These are phyloP conservation scores for Epinotia bilunana DNA, from an alignment of 2,888 invertebrate species.

Conservation along the genomic window DNA sequence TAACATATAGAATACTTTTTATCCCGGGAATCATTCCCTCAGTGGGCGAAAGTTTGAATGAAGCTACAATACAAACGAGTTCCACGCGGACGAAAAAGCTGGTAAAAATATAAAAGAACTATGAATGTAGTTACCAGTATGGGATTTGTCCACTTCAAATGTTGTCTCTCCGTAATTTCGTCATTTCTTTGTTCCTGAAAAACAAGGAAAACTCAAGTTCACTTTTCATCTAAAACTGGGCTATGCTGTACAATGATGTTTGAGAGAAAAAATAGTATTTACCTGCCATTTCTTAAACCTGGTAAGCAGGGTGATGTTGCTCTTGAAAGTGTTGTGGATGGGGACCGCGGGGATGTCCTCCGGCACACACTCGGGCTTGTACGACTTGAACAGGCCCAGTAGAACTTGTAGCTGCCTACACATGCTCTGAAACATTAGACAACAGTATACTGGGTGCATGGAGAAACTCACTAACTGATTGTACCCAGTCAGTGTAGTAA, in stretches of 20 bases:
- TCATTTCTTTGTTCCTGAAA: constrained; percentile 65
- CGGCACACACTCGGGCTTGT: constrained; percentile 79
- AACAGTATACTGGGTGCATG: neutral
- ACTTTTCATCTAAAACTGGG: neutral
- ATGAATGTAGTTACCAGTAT: constrained; percentile 63
- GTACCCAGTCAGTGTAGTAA: too few species aligned
- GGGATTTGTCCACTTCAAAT: constrained; percentile 69
- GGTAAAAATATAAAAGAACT: neutral
- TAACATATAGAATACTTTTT: too few species aligned
- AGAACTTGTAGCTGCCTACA: constrained; percentile 72
- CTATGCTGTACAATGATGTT: neutral
- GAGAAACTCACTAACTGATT: too few species aligned
- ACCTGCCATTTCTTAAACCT: constrained; percentile 74
- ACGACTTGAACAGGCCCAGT: constrained; percentile 77
- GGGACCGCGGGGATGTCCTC: constrained; percentile 76
- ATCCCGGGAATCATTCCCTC: too few species aligned
- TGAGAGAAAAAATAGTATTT: constrained; percentile 7
- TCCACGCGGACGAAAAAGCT: too few species aligned
- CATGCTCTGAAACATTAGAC: constrained; percentile 61
- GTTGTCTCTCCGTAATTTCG: constrained; percentile 55
- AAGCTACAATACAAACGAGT: too few species aligned
- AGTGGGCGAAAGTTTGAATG: too few species aligned
- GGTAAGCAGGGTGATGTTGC: constrained; percentile 62
- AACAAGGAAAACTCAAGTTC: constrained; percentile 3
- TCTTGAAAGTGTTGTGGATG: constrained; percentile 71